These are phyloP conservation scores for Cryptotermes secundus DNA, from an alignment of 1,140 invertebrate species.

Conservation along the genomic window DNA sequence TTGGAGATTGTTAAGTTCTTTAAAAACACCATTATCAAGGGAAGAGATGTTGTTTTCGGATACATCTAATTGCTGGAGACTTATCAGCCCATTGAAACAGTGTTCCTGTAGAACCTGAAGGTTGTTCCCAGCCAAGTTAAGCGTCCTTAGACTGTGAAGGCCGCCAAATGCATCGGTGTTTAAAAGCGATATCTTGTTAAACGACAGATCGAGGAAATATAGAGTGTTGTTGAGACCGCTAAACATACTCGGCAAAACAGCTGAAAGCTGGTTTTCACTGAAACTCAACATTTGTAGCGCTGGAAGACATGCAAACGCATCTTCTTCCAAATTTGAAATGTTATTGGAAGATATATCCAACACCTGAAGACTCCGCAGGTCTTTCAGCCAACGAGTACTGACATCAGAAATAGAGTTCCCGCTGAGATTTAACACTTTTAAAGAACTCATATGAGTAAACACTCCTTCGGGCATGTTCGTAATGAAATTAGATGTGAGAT, in stretches of 20 bases:
- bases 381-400: slow-evolving; percentile 43
- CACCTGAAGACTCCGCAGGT: slow-evolving; percentile 46
- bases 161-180: slow-evolving; percentile 41
- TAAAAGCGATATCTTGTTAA: slow-evolving; percentile 51
- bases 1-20: slow-evolving; percentile 42
- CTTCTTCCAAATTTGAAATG: slow-evolving; percentile 45
- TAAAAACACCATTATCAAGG: slow-evolving; percentile 45
- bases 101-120: slow-evolving; percentile 50
- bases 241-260: slow-evolving; percentile 44
- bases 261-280: slow-evolving; percentile 71
- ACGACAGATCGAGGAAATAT: slow-evolving; percentile 49
- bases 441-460: slow-evolving; percentile 56
- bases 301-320: slow-evolving; percentile 50
- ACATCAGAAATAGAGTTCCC: slow-evolving; percentile 47
- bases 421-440: slow-evolving; percentile 59
- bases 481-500: slow-evolving; percentile 66
- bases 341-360: slow-evolving; percentile 52
- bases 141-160: slow-evolving; percentile 66
- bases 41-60: slow-evolving; percentile 52
- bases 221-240: slow-evolving; percentile 45
- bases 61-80: slow-evolving; percentile 51
- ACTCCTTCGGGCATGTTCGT: slow-evolving; percentile 57
- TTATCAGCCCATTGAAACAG: slow-evolving; percentile 48
- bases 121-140: slow-evolving; percentile 78
- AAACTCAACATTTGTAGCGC: slow-evolving; percentile 76